Evolutionary conservation across 1,140 invertebrate species (phyloP), one percentile per base, ranked within the genome.

Genomic region (Varroa destructor): DNA sequence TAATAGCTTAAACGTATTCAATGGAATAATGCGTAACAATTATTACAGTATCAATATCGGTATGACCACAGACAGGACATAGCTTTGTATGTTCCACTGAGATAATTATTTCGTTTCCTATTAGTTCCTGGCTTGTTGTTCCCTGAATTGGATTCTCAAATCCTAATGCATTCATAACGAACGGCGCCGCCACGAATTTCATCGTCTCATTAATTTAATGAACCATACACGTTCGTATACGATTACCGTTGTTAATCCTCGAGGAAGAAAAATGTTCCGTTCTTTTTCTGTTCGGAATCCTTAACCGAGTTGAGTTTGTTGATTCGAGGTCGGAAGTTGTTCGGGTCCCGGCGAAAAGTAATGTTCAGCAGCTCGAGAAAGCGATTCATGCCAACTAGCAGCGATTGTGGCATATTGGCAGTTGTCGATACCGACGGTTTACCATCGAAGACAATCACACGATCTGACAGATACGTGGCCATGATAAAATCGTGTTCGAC

Each of bases 401-500:
- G 81, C 3, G 89, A 91, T 81, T 98, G 94, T 0, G 96, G 96
- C 25, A 88, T 85, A 77, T 93, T 91, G 0, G 96, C 96, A 0
- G 83, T 86, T 2, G 95, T 93, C 56, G 87, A 79, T 1, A 95
- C 83, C 0, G 93, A 96, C 0, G 97, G 95, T 71, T 79, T 80
- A 55, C 97, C 97, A 79, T 98, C 95, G 81, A 99, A 98, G 37
- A 99, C 95, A 76, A 99, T 97, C 0, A 99, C 97, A 71, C 96
- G 84, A 82, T 99, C 97, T 14, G 97, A 94, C 56, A 99, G 83
- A 81, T 99, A 99, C 0, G 97, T 99, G 1, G 95, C 94, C 97
- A 99, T 99, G 71, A 99, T 99, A 78, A 99, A 99, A 85, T 99
- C 97, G 86, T 99, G 97, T 85, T 99, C 97, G 0, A 99, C 97